Evolutionary conservation across 2,888 invertebrate species (phyloP).

Genomic region (Amblyjoppa proteus): DNA sequence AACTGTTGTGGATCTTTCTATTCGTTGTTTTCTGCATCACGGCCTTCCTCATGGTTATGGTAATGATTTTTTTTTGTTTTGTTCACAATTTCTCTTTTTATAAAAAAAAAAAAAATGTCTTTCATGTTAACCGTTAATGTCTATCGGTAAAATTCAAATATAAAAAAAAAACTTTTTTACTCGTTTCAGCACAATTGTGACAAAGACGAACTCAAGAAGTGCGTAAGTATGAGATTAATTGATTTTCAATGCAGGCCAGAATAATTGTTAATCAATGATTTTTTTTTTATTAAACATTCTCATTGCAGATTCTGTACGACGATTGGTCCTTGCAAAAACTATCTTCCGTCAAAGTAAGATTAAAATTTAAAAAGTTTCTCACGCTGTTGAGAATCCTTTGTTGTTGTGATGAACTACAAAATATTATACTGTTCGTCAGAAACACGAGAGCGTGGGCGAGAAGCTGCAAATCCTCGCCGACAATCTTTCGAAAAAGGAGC

Average conservation of each 20-base stretch:
- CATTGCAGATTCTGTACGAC: slow-evolving; percentile 45
- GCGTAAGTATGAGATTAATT: slow-evolving; percentile 70
- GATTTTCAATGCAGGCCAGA: background rate
- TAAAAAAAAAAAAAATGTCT: background rate
- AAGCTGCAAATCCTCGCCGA: slow-evolving; percentile 67
- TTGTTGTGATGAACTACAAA: background rate
- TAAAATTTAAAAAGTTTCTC: background rate
- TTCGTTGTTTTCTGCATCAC: slow-evolving; percentile 75
- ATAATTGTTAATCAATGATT: background rate
- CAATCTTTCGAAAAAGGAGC: slow-evolving; percentile 67
- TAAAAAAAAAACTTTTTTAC: slow-evolving; percentile 39
- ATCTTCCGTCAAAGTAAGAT: slow-evolving; percentile 42
- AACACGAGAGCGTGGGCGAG: slow-evolving; percentile 61
- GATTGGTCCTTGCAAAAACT: slow-evolving; percentile 19
- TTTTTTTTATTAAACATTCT: background rate
- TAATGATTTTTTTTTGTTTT: slow-evolving; percentile 65
- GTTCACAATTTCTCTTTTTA: slow-evolving; percentile 13
- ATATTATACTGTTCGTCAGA: slow-evolving; percentile 55
- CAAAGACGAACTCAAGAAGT: slow-evolving; percentile 73
- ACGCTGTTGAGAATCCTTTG: slow-evolving; percentile 13
- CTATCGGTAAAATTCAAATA: slow-evolving; percentile 5
- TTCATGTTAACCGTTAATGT: background rate
- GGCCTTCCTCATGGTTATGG: slow-evolving; percentile 75
- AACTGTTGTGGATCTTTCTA: slow-evolving; percentile 77
- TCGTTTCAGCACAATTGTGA: slow-evolving; percentile 72